Evolutionary conservation across 30 jellyfish, hydroid and myxozoan genomes (phyloP).

Genomic region (Mastigias papua): DNA sequence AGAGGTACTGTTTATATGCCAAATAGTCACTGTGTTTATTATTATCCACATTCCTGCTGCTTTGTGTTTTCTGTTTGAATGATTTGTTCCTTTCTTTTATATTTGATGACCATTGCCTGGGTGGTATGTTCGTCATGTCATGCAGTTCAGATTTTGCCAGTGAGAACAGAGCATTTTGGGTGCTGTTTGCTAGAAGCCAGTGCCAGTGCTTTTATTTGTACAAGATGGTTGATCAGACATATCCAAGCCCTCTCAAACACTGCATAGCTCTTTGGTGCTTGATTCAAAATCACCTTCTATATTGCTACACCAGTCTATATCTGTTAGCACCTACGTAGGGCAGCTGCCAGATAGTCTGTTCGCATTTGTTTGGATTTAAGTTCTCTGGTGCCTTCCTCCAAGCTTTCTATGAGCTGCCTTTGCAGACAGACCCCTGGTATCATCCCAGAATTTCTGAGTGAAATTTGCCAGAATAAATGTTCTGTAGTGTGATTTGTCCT

Average conservation of each 20-base stretch:
- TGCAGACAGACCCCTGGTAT: slow-evolving; percentile 32
- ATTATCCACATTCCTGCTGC: not conserved
- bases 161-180: not conserved
- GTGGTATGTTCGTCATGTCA: too few species aligned
- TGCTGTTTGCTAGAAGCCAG: not conserved
- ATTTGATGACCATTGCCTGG: too few species aligned
- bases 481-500: not conserved
- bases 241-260: slow-evolving; percentile 10
- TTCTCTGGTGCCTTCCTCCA: not conserved
- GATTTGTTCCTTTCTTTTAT: too few species aligned
- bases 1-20: too few species aligned
- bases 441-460: slow-evolving; percentile 37
- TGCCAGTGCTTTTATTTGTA: not conserved
- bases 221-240: not conserved
- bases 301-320: not conserved
- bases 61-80: too few species aligned
- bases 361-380: not conserved
- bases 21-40: too few species aligned
- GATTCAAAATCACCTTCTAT: not conserved
- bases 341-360: not conserved
- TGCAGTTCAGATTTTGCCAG: slow-evolving; percentile 29
- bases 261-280: not conserved
- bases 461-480: slow-evolving; percentile 28
- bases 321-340: not conserved
- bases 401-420: slow-evolving; percentile 4